phyloP scores from a whole-genome alignment of 2,113 vertebrate species.

The Pongo abelii region DNA sequence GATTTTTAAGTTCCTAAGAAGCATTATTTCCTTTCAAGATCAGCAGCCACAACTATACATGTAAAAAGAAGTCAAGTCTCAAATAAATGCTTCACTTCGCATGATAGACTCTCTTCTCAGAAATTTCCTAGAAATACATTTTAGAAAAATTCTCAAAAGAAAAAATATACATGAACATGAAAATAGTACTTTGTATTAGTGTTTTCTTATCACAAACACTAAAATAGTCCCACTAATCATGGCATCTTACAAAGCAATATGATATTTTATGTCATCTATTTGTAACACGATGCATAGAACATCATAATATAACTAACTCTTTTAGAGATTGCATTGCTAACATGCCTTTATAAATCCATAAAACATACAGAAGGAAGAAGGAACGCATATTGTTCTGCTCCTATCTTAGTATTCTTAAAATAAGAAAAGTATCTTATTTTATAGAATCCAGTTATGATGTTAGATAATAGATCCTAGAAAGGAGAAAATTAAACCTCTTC shows the following conservation, averaged over 20 bases:
- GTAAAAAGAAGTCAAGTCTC: background rate
- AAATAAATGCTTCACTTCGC: background rate
- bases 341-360: background rate
- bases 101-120: background rate
- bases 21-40: constrained; percentile 27
- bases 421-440: background rate
- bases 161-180: background rate
- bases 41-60: background rate
- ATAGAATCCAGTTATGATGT: background rate
- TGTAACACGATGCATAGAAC: background rate
- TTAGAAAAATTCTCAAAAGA: background rate
- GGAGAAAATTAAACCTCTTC: background rate
- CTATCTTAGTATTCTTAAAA: background rate
- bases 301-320: background rate
- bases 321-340: background rate
- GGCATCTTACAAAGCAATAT: background rate
- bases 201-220: background rate
- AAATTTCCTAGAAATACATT: background rate
- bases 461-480: background rate
- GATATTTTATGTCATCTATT: background rate
- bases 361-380: background rate
- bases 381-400: background rate
- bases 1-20: constrained; percentile 21
- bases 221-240: background rate
- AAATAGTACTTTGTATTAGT: background rate